These are phyloP conservation scores for Nephrotoma guestfalica DNA, from an alignment of 2,888 invertebrate genomes.

Conservation along the genomic window DNA sequence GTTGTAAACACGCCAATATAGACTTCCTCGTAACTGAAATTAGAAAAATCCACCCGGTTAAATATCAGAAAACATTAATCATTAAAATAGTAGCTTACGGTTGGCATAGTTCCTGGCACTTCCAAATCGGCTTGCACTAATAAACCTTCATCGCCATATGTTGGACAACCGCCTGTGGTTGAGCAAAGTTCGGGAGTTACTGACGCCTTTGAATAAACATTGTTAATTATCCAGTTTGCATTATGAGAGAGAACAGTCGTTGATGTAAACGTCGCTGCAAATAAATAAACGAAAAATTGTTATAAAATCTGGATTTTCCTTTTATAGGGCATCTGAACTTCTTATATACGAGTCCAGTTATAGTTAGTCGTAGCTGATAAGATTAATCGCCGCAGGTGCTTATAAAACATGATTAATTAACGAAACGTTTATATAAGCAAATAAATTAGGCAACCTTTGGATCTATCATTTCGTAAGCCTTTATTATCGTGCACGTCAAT, in stretches of 20 bases:
- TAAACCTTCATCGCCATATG: not conserved
- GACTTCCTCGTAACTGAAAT: not conserved
- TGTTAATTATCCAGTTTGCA: not conserved
- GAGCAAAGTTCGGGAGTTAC: not conserved
- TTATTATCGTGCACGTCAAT: too few relatives aligned
- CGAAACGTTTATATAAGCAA: not conserved
- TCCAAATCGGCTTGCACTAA: not conserved
- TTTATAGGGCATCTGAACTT: too few relatives aligned
- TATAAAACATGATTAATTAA: not conserved
- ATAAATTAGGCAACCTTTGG: not conserved
- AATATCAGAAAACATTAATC: not conserved
- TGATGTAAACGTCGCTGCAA: not conserved
- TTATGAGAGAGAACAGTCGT: not conserved
- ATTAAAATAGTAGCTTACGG: not conserved
- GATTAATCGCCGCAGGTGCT: too few relatives aligned
- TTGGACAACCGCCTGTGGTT: not conserved
- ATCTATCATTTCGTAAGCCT: not conserved
- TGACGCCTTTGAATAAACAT: not conserved
- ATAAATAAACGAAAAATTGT: too few relatives aligned
- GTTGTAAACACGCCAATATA: not conserved
- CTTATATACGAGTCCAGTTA: too few relatives aligned
- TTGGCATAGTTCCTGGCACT: not conserved
- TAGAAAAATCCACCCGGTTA: not conserved
- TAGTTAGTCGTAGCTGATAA: too few relatives aligned
- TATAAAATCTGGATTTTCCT: too few relatives aligned